Evolutionary conservation across 2,113 vertebrate species (phyloP).

Genomic region (Labeo rohita): DNA sequence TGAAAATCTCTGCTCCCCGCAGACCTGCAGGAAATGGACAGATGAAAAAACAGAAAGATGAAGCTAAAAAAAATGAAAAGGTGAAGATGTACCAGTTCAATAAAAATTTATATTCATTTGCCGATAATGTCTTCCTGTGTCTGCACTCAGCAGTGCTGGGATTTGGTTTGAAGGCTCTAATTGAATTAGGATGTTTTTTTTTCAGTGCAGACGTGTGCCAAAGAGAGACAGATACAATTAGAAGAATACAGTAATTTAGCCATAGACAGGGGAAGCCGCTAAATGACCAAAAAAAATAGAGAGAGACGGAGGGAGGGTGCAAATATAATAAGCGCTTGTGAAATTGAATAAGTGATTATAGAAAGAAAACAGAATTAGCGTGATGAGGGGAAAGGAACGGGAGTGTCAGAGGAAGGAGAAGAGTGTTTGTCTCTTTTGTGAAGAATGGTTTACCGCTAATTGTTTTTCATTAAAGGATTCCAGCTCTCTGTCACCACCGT

Average conservation of each 20-base stretch:
- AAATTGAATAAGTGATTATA: constrained; percentile 36
- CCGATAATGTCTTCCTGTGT: constrained; percentile 87
- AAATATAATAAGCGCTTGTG: constrained; percentile 20
- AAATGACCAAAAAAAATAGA: background rate
- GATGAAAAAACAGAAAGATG: background rate
- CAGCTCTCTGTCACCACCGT: background rate
- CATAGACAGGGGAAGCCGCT: constrained; percentile 40
- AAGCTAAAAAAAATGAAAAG: constrained; percentile 65
- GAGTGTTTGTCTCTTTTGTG: background rate
- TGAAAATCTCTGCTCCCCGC: constrained; percentile 80
- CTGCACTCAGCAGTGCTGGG: constrained; percentile 83
- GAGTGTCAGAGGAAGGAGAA: background rate
- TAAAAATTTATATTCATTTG: constrained; percentile 93
- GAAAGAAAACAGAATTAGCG: constrained; percentile 41
- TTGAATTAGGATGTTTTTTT: constrained; percentile 84
- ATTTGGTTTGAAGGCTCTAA: constrained; percentile 87
- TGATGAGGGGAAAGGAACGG: background rate
- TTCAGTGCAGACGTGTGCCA: constrained; percentile 79
- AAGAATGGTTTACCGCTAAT: constrained; percentile 7
- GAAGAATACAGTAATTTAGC: background rate
- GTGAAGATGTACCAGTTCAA: constrained; percentile 80
- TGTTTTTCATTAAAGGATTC: constrained; percentile 26
- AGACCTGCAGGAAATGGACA: constrained; percentile 40
- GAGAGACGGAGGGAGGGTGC: background rate
- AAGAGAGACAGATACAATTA: constrained; percentile 30